phyloP scores from a whole-genome alignment of 2,888 invertebrate genomes.

The Dynastes hyllus region DNA sequence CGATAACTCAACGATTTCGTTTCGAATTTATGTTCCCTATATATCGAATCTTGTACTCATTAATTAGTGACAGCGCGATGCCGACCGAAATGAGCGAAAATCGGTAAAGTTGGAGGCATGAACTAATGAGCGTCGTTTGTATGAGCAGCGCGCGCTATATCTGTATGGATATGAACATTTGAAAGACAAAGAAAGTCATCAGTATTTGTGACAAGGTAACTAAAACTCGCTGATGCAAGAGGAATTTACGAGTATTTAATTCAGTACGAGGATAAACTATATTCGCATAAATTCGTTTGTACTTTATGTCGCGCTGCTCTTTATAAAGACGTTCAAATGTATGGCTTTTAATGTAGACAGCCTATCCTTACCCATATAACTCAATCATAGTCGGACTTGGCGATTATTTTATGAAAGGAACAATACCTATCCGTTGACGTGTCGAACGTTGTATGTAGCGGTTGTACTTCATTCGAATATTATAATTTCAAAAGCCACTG shows the following conservation, averaged over 20 bases:
- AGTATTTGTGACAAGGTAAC: slow-evolving; percentile 68
- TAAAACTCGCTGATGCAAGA: slow-evolving; percentile 54
- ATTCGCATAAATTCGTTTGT: slow-evolving; percentile 60
- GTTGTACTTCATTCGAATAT: slow-evolving; percentile 12
- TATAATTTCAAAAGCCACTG: slow-evolving; percentile 18
- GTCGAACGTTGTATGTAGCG: not conserved
- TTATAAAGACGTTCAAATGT: slow-evolving; percentile 49
- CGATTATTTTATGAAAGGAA: slow-evolving; percentile 21
- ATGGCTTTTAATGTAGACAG: slow-evolving; percentile 37
- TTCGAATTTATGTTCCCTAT: slow-evolving; percentile 34
- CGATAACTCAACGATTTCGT: slow-evolving; percentile 44
- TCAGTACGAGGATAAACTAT: slow-evolving; percentile 65
- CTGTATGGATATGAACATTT: slow-evolving; percentile 49
- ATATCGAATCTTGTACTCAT: slow-evolving; percentile 46
- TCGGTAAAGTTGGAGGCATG: slow-evolving; percentile 42
- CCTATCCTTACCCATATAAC: slow-evolving; percentile 17
- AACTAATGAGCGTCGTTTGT: slow-evolving; percentile 46
- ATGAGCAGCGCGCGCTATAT: slow-evolving; percentile 41
- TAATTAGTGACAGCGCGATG: slow-evolving; percentile 45
- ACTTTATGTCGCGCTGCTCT: slow-evolving; percentile 44
- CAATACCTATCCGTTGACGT: slow-evolving; percentile 11
- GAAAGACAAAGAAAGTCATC: slow-evolving; percentile 64
- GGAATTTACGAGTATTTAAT: slow-evolving; percentile 64
- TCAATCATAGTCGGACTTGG: slow-evolving; percentile 33
- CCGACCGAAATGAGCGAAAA: slow-evolving; percentile 43